Evolutionary conservation across 1,140 invertebrate genomes (phyloP).

Genomic region (Microvelia longipes): DNA sequence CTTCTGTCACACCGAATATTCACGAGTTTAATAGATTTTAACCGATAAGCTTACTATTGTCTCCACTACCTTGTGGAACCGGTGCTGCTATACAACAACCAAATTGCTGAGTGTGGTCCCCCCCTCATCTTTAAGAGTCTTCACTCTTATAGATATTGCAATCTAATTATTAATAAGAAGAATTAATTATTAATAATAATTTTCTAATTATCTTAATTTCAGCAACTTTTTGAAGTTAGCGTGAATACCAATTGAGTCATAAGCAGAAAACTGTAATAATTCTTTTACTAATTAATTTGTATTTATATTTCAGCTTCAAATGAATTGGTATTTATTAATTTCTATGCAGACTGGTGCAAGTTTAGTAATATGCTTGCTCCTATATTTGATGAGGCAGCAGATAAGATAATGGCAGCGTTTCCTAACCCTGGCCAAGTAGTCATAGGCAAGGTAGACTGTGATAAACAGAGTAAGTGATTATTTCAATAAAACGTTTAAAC

Average conservation of each 20-base stretch:
- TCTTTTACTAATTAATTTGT: conserved; percentile 12
- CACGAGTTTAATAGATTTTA: too few relatives aligned
- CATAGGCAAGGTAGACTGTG: conserved; percentile 94
- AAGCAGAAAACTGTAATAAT: not conserved
- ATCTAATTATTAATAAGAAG: not conserved
- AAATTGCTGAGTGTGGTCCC: too few relatives aligned
- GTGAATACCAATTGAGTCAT: not conserved
- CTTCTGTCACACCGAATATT: too few relatives aligned
- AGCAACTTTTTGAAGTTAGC: not conserved
- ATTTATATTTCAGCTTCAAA: conserved; percentile 60
- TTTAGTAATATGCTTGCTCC: conserved; percentile 92
- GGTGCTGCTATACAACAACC: not conserved
- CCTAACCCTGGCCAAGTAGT: conserved; percentile 70
- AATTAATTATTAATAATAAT: not conserved
- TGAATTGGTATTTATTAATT: conserved; percentile 95
- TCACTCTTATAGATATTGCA: too few relatives aligned
- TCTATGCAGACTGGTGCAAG: conserved; percentile 95
- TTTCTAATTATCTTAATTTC: not conserved
- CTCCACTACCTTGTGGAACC: too few relatives aligned
- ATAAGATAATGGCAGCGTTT: conserved; percentile 65
- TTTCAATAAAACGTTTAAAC: conserved; percentile 4
- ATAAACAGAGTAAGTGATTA: conserved; percentile 57
- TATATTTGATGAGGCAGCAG: conserved; percentile 89
- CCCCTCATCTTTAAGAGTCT: too few relatives aligned
- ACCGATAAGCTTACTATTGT: too few relatives aligned